Base-by-base conservation (phyloP, 2,113 vertebrate genomes). In the Sylvia atricapilla region DNA sequence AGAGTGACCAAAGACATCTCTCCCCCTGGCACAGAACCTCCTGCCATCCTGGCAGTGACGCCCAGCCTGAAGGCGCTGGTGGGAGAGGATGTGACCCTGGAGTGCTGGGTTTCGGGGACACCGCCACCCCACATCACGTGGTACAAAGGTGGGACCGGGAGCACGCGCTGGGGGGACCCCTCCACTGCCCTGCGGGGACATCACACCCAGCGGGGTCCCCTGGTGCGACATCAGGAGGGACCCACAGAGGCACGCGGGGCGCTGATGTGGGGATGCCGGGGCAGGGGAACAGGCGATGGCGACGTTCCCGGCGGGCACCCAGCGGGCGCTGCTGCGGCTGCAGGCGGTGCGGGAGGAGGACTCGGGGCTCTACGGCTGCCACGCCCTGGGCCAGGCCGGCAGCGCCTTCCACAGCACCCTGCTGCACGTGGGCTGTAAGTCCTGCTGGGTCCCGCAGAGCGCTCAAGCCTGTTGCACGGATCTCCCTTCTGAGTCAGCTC, bases 341-440 rank as follows among this genome's bases (percentile, higher is more conserved):
- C 98, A 95, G 46, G 97, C 83, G 0, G 98, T 97, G 73, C 98
- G 75, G 94, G 97, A 98, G 89, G 96, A 97, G 23, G 98, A 99
- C 3, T 97, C 98, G 1, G 99, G 99, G 28, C 68, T 41, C 56
- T 99, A 99, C 37, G 80, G 92, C 92, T 99, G 99, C 47, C 96
- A 97, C n/a, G 99, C 99, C 2, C 97, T 98, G 11, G 98, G 97
- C 9, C 90, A 98, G 70, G 96, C 98, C 2, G 98, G 99, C 3
- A 66, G 82, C 0, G 90, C 98, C 28, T 94, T 97, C 5, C 97
- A 98, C 4, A 85, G 88, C 21, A 97, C 99, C 41, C 84, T 13
- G 27, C 97, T 99, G 97, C 97, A 98, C 5, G 98, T 99, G 73
- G 99, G 99, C 68, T 89, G 99, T 99, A 95, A 99, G 98, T 97